Conservation (phyloP, 2,113 vertebrate genomes). For the Malurus cyaneus region DNA sequence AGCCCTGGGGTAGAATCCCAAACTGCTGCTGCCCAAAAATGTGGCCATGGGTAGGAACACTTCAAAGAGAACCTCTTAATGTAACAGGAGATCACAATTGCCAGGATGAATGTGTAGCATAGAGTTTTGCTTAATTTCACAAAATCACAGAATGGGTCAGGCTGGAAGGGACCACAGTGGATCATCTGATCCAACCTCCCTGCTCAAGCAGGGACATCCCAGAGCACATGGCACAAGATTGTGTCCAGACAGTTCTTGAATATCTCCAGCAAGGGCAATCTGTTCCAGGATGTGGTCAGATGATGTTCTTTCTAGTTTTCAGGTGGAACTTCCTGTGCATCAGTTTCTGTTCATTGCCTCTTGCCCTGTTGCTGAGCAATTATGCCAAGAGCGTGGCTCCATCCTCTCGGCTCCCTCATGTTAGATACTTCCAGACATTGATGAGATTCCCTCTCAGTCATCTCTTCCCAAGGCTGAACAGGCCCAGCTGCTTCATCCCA, state of each 20-base stretch:
- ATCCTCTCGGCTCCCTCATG: neutral
- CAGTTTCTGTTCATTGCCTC: neutral
- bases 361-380: neutral
- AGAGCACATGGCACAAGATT: neutral
- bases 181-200: neutral
- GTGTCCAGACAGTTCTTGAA: neutral
- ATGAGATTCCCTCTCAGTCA: neutral
- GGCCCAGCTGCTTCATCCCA: neutral
- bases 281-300: neutral
- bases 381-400: neutral
- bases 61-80: neutral
- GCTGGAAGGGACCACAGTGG: neutral
- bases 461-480: neutral
- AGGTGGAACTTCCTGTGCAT: neutral
- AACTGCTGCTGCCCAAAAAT: neutral
- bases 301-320: neutral
- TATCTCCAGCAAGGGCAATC: neutral
- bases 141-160: neutral
- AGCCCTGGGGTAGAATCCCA: neutral
- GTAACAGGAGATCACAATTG: neutral
- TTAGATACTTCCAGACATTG: neutral
- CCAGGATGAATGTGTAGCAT: neutral
- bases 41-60: neutral
- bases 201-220: neutral
- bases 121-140: neutral